Evolutionary conservation across 2,113 vertebrate species (phyloP).

Genomic region (Otus sunia): DNA sequence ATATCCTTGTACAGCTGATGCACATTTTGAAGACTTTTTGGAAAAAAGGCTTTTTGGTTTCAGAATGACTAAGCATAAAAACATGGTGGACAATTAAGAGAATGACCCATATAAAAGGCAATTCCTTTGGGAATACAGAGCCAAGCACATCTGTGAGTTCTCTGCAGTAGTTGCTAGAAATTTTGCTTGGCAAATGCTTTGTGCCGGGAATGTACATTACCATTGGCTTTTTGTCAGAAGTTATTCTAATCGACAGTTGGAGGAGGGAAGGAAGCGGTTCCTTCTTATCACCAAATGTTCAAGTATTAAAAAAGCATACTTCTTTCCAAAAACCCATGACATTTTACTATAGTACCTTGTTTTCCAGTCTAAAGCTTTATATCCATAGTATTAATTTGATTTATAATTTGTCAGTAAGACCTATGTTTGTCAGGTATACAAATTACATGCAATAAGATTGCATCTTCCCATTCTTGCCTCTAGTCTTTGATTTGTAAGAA

Average conservation of each 20-base stretch:
- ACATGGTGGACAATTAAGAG: neutral
- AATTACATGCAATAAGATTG: neutral
- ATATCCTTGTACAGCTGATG: neutral
- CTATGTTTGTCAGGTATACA: neutral
- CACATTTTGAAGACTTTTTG: neutral
- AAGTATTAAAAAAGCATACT: neutral
- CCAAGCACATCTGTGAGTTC: neutral
- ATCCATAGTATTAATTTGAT: neutral
- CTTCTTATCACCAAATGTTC: neutral
- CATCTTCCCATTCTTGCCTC: neutral
- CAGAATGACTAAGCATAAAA: neutral
- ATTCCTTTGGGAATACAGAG: neutral
- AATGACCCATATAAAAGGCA: neutral
- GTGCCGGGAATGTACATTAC: neutral
- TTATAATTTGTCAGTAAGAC: neutral
- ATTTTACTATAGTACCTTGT: neutral
- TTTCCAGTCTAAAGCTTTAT: neutral
- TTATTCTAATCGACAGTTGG: neutral
- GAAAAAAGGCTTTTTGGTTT: neutral
- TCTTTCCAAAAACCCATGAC: neutral
- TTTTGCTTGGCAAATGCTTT: neutral
- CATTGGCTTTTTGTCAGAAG: neutral
- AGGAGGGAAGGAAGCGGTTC: neutral
- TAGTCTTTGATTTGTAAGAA: neutral
- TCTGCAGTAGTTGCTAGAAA: neutral